Evolutionary conservation across 2,888 invertebrate genomes (phyloP), one percentile per base, ranked within the genome.

Genomic region (Ornithoptera priamus): DNA sequence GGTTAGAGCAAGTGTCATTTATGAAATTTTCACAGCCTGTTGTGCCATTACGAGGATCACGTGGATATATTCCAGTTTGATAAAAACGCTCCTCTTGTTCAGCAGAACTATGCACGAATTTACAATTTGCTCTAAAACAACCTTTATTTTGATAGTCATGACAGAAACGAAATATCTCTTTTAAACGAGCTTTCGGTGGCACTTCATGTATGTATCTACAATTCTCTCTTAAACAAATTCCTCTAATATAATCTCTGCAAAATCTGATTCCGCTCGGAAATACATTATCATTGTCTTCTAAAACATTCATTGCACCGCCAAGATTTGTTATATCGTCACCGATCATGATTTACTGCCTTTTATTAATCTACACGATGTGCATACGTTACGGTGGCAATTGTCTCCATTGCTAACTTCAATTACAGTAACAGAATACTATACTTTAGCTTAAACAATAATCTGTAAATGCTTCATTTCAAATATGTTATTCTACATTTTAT

Each of bases 71-170:
- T 30, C 95, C 95, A 65, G 93, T 92, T 70, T 88, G 85, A 76
- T 94, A 96, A 80, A 95, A 96, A 72, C 93, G 92, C 72, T 95
- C 95, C 83, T 96, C 95, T 65, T 96, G 95, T 78, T 95, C 95
- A 64, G 94, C 87, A 8, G 94, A 93, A 78, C 95, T 94, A 82
- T 96, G 96, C 68, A 95, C 88, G 82, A 96, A 96, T 77, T 94
- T 94, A 82, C 96, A 96, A 76, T 93, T 94, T 15, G 87, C 83
- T 77, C 94, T 91, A 70, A 95, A 93, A 73, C 93, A 93, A 74
- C 95, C 95, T 80, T 95, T 95, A 83, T 96, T 96, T 87, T 96
- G 96, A 80, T 85, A 94, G 77, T 94, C 94, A 78, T 94, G 94
- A 76, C 94, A 94, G 77, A 94, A 94, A 57, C 91, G 85, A 77